These are phyloP conservation scores for Drosophila testacea DNA, from an alignment of 2,888 invertebrate species.

Conservation along the genomic window DNA sequence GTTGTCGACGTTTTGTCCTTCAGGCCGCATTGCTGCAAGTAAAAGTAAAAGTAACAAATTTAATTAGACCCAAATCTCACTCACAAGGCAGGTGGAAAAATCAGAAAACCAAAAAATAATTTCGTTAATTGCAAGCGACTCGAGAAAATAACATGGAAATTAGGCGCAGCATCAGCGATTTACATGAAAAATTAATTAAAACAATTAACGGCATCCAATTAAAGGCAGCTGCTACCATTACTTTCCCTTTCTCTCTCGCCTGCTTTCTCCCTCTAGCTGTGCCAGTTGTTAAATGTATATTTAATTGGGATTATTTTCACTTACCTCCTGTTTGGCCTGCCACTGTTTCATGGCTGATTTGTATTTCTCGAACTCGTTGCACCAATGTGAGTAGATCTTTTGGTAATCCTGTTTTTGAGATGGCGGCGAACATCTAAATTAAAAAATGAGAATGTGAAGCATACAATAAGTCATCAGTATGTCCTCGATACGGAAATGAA, in stretches of 20 bases:
- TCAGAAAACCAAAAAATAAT: slow-evolving; percentile 47
- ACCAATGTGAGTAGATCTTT: slow-evolving; percentile 99
- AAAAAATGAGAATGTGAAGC: not conserved
- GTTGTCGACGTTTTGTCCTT: slow-evolving; percentile 79
- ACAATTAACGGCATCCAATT: slow-evolving; percentile 79
- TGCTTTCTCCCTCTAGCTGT: not conserved
- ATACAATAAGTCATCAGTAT: slow-evolving; percentile 56
- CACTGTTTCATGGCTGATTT: slow-evolving; percentile 98
- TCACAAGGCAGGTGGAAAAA: not conserved
- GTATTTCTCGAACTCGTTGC: slow-evolving; percentile 98
- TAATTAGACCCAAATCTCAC: slow-evolving; percentile 33
- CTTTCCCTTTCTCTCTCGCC: not conserved
- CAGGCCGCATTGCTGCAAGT: slow-evolving; percentile 83
- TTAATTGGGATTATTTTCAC: slow-evolving; percentile 37
- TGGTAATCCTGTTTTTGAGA: slow-evolving; percentile 96
- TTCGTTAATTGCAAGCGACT: slow-evolving; percentile 60
- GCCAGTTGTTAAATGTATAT: slow-evolving; percentile 37
- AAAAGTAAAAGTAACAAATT: slow-evolving; percentile 17
- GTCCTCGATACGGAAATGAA: slow-evolving; percentile 36
- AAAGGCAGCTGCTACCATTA: slow-evolving; percentile 50
- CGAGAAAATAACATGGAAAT: slow-evolving; percentile 64
- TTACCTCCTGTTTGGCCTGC: slow-evolving; percentile 96
- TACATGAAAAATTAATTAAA: slow-evolving; percentile 82
- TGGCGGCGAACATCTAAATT: slow-evolving; percentile 91
- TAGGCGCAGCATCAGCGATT: slow-evolving; percentile 46